Evolutionary conservation across 2,888 invertebrate genomes (phyloP), one percentile per base, ranked within the genome.

Genomic region (Anagyrus pseudococci): DNA sequence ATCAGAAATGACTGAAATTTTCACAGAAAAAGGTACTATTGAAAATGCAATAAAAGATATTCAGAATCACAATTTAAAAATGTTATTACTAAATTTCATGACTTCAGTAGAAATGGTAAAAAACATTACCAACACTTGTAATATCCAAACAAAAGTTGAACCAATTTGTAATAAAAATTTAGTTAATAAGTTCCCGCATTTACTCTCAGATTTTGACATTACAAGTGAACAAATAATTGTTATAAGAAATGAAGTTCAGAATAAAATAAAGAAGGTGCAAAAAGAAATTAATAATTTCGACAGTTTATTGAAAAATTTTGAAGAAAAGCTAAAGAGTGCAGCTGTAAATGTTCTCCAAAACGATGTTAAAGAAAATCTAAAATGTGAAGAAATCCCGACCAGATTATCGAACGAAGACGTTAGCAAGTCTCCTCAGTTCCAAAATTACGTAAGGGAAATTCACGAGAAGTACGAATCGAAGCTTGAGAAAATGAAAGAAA

Each of bases 401-500:
- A 62, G 20, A 19, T 22, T n/a, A 23, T 48, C 8, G 26, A 41
- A 23, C 19, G 20, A 20, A 41, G 47, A 48, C 40, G 22, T 43
- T 43, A 58, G 17, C 58, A 41, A 49, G 20, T 33, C 47, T 7
- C 13, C 10, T 33, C 29, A 62, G 15, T 37, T 60, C 10, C 33
- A 61, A n/a, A 15, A 58, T 4, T 54, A 63, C 20, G 43, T 86
- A 46, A 82, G 83, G 76, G 86, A 88, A 60, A 82, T 89, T 4
- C 83, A 87, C 58, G 83, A 82, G 20, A 90, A 90, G 73, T 88
- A 91, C 75, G 91, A 90, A 72, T 85, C 85, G 69, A 92, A 92
- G 81, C 81, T 93, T 73, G 89, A 89, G 73, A 86, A 89, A 79
- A 89, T 92, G 86, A 93, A 92, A 78, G 84, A 86, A 54, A 90